Base-by-base conservation (phyloP, 1,140 invertebrate genomes). In the Frieseomelitta varia region DNA sequence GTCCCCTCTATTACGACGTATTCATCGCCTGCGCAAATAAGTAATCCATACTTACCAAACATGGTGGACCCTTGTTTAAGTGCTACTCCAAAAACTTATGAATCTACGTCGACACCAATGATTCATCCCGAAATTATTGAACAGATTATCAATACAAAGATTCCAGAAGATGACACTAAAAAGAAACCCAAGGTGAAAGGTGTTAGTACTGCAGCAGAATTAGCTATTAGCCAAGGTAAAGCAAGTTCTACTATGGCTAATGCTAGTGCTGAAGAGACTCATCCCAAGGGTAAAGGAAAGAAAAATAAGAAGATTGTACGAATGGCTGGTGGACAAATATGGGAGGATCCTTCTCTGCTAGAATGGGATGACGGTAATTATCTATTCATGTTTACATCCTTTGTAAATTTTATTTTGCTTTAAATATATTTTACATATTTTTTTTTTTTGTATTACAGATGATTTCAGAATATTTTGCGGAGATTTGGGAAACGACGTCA, bases 391-490 rank as follows among this genome's bases (percentile, higher is more conserved):
- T 85, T 76, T 80, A 39, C 34, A 71, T 61, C 51, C 63, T 72
- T 73, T n/a, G 27, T 79, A 51, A 58, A 51, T 34, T 78, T 85
- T 63, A 72, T 75, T 73, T 89, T 14, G 15, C 12, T 34, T 79
- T 83, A 68, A 14, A 83, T 34, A 79, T 68, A 34, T 81, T 15
- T 53, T 85, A 65, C 74, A 81, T 58, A 10, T 69, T 84, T 68
- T 53, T 69, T 84, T 68, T 53, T 85, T 85, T 92, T 81, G 92
- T 88, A 92, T 92, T 71, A 12, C 81, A 97, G 98, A 99, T 96
- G 99, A 99, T 95, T 99, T 99, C 94, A 95, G 99, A 86, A 97
- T 99, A 93, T 99, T 99, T 94, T 99, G 99, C 94, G 99, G 99
- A 58, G 99, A 99, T 96, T 95, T 99, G 12, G 99, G 99, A 6